Percentiles rank a stretch among this genome's conserved stretches.
Conservation (phyloP, 2,797 vertebrate species). For the Garrulus glandarius region DNA sequence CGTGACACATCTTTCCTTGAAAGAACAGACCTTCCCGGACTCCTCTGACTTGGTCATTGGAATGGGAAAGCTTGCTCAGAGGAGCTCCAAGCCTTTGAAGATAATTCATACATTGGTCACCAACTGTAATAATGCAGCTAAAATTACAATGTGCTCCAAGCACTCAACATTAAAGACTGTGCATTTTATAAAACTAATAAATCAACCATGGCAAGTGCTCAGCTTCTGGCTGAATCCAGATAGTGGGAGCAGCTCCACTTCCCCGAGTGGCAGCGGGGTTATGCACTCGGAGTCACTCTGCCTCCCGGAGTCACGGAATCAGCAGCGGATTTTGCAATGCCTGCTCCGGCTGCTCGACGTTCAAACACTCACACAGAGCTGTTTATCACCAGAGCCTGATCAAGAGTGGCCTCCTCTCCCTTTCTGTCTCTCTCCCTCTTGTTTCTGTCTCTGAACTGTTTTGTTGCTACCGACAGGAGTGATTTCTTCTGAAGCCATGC, state of each 20-base stretch:
- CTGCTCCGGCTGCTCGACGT: not conserved
- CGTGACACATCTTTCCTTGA: constrained; percentile 46
- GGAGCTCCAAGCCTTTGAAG: constrained; percentile 72
- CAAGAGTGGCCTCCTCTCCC: not conserved
- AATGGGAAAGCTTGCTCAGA: constrained; percentile 66
- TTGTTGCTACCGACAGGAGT: not conserved
- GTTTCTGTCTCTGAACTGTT: not conserved
- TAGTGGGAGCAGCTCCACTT: constrained; percentile 20
- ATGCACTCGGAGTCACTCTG: not conserved
- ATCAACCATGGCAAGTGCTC: constrained; percentile 51
- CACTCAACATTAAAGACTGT: constrained; percentile 70
- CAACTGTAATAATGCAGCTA: constrained; percentile 62
- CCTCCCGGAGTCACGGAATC: constrained; percentile 11
- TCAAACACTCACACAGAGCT: not conserved
- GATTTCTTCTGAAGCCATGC: not conserved
- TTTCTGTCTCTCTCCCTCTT: not conserved
- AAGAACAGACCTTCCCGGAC: constrained; percentile 56
- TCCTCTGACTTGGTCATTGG: constrained; percentile 39
- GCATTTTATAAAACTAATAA: constrained; percentile 74
- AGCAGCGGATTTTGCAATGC: not conserved
- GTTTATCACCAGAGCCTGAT: not conserved
- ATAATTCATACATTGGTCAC: constrained; percentile 73
- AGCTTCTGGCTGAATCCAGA: constrained; percentile 47
- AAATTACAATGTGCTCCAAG: constrained; percentile 64
- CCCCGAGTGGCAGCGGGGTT: not conserved